Percentiles rank a stretch among this genome's conserved stretches.
phyloP scores from a whole-genome alignment of 2,113 vertebrate species.

The Lamprotornis superbus region DNA sequence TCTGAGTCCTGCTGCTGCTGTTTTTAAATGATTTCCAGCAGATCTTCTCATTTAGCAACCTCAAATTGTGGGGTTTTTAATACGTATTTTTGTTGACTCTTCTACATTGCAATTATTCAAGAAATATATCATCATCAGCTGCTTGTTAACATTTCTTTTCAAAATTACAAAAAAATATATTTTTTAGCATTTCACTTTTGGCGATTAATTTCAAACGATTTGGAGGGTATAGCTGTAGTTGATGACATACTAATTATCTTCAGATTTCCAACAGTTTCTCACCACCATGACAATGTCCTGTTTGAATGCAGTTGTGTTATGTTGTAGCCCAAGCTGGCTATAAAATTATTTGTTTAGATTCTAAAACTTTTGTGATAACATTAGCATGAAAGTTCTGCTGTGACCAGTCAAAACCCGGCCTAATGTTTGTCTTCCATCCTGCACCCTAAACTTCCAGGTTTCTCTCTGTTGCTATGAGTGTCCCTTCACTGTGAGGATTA shows the following conservation, averaged over 20 bases:
- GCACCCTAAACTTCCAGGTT: slow-evolving; percentile 3
- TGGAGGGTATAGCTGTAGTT: neutral
- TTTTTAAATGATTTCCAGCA: neutral
- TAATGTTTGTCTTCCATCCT: neutral
- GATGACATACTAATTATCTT: slow-evolving; percentile 1
- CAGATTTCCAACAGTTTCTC: neutral
- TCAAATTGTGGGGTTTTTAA: neutral
- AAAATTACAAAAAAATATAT: neutral
- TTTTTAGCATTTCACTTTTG: neutral
- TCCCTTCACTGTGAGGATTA: neutral
- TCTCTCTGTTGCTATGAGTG: neutral
- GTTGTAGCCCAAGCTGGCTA: slow-evolving; percentile 3
- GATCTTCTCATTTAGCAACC: neutral
- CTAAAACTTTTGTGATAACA: slow-evolving; percentile 10
- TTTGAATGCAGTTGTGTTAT: neutral
- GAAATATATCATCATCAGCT: neutral
- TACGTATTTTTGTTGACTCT: neutral
- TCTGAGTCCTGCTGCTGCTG: neutral
- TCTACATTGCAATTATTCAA: slow-evolving; percentile 20
- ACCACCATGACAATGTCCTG: neutral
- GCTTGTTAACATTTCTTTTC: neutral
- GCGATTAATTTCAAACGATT: neutral
- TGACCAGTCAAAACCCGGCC: neutral
- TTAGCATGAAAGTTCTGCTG: neutral
- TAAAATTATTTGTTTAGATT: slow-evolving; percentile 37